Conservation (phyloP, 92 coral and sea anemone species). For the Nematostella vectensis region DNA sequence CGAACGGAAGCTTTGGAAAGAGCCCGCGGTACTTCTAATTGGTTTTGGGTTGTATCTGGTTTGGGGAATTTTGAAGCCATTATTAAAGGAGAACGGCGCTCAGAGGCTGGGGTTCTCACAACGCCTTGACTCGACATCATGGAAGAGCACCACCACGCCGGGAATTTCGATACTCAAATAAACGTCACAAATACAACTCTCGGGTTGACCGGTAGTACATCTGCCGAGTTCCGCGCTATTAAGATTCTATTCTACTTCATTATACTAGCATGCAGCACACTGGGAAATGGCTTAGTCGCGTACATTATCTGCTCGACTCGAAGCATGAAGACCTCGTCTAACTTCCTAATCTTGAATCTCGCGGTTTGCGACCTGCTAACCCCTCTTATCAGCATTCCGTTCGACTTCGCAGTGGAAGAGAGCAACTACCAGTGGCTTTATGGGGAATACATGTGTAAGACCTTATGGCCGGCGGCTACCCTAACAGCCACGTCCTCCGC, state of each 20-base stretch:
- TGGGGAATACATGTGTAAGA: constrained; percentile 53
- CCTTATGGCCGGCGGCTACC: constrained; percentile 78
- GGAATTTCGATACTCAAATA: too few relatives aligned
- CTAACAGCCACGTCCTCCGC: constrained; percentile 80
- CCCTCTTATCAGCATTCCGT: constrained; percentile 81
- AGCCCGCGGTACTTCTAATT: background rate
- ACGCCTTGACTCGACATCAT: too few relatives aligned
- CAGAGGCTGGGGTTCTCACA: too few relatives aligned
- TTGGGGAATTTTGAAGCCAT: too few relatives aligned
- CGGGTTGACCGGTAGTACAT: too few relatives aligned
- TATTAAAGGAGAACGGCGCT: too few relatives aligned
- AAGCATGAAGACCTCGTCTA: constrained; percentile 65
- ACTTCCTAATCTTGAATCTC: constrained; percentile 71
- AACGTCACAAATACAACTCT: too few relatives aligned
- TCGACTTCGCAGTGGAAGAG: constrained; percentile 73
- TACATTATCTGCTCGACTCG: constrained; percentile 54
- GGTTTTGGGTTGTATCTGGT: background rate
- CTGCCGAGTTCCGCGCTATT: constrained; percentile 26
- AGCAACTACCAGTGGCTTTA: constrained; percentile 59
- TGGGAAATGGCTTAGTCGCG: constrained; percentile 75
- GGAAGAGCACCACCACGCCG: too few relatives aligned
- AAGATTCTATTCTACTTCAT: constrained; percentile 56
- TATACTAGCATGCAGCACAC: constrained; percentile 45
- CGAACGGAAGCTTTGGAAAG: background rate
- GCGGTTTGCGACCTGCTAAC: constrained; percentile 84